These are phyloP conservation scores for Mellivora capensis DNA, from an alignment of 2,113 vertebrate species.

Conservation along the genomic window DNA sequence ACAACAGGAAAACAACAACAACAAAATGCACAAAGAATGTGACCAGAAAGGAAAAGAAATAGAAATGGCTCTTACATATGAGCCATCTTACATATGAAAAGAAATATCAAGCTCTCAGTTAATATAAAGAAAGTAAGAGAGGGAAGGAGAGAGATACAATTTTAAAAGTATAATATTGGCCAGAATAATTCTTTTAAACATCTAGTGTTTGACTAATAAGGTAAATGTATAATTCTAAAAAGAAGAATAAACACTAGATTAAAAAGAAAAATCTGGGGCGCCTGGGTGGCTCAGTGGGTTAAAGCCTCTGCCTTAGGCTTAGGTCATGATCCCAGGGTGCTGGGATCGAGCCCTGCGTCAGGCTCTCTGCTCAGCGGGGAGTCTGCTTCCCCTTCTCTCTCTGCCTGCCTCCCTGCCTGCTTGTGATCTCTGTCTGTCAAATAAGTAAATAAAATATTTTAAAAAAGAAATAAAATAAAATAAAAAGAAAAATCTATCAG, in stretches of 20 bases:
- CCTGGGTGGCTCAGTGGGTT: too few species aligned
- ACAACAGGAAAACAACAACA: background rate
- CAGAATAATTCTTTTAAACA: background rate
- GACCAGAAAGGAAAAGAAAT: background rate
- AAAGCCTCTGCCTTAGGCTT: too few species aligned
- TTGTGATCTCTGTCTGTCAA: too few species aligned
- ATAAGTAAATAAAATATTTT: too few species aligned
- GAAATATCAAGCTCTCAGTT: background rate
- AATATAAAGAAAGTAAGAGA: background rate
- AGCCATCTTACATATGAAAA: background rate
- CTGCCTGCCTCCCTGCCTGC: too few species aligned
- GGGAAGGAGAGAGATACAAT: background rate
- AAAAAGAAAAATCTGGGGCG: background rate
- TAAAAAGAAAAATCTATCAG: background rate
- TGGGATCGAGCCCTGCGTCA: too few species aligned
- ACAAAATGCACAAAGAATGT: background rate
- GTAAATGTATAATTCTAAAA: background rate
- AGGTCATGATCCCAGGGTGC: too few species aligned
- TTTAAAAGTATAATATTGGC: background rate
- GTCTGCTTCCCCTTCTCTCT: too few species aligned
- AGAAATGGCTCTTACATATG: background rate
- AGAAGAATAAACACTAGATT: conserved; percentile 5
- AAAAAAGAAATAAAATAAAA: too few species aligned
- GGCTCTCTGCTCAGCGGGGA: too few species aligned
- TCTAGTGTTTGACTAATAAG: background rate